Base-by-base conservation (phyloP, 2,888 invertebrate genomes). In the Leptinotarsa tumamoca region DNA sequence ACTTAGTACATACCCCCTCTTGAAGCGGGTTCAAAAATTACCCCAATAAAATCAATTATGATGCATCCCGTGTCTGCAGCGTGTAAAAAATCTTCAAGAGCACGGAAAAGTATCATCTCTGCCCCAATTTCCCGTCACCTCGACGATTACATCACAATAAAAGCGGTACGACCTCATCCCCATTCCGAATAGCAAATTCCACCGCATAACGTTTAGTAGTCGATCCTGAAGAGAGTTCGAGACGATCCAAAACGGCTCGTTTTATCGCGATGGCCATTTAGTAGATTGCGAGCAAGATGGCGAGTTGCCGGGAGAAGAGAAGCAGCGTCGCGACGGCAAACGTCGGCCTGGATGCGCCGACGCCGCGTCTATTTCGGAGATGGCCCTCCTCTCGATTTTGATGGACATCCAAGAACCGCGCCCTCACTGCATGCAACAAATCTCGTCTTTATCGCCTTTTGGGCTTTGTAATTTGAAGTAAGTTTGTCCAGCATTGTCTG, bases 381-480 rank as follows among this genome's bases (percentile, higher is more conserved):
- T 86, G 86, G 87, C 86, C 88, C 87, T 87, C 88, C 87, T 87
- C 89, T 88, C 88, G 86, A 89, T 88, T 88, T 89, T 89, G 89
- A 89, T 88, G 88, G 89, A 88, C 89, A 88, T 86, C 82, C 84
- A 87, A 87, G 87, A 88, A 87, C 88, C 88, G 88, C 89, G 88
- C 88, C 89, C 87, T 87, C 87, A 82, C 87, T 86, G 85, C 85
- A 84, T 83, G 83, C 84, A 84, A 85, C 86, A 87, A 87, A 87
- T 87, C 86, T 86, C 85, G 83, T 85, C 87, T 86, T 87, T 87
- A 86, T 86, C 86, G 78, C 77, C n/a, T 70, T 73, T 61, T 27
- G 3, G 43, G 43, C 43, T 43, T 43, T 43, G 43, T 43, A 43
- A 43, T 43, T 43, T 43, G 43, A 13, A 43, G 3, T 43, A 3